Base-by-base conservation (phyloP, 1,140 invertebrate species). In the Calephelis virginiensis region DNA sequence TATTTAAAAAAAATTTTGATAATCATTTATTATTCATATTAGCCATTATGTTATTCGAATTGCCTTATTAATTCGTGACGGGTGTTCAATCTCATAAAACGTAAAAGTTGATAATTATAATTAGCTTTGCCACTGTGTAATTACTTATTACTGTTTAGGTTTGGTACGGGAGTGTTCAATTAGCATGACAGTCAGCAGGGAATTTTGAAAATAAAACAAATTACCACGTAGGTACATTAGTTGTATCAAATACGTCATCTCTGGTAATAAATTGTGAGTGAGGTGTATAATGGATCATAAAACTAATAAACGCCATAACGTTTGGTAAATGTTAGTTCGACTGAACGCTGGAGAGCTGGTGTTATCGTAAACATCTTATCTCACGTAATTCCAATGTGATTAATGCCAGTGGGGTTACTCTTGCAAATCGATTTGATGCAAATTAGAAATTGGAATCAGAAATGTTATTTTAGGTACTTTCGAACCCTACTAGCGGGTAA, bases 241-340 rank as follows among this genome's bases (percentile, higher is more conserved):
- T 43, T 45, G 40, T 43, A 46, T 43, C 60, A 61, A 61, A 61
- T 46, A 62, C 40, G 13, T 17, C 45, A 46, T 8, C 45, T 14
- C 61, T 40, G 43, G 17, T 47, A 62, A 43, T 72, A 69, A 69
- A 66, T 63, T 60, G 37, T 61, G 66, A 17, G 14, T 61, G 56
- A 71, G 46, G 50, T 47, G 61, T 63, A 61, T 53, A 59, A 67
- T 37, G 63, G 56, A 61, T 67, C 65, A 70, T 73, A 73, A 73
- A 73, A 73, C 67, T 70, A 73, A 70, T 69, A 67, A 73, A 71
- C 56, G 61, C 61, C 60, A 61, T 63, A 73, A 71, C 72, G 66
- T 73, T 71, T 71, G 69, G 66, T 66, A 38, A 64, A 68, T 66
- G 69, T 73, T 73, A 68, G 67, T 64, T 61, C 64, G 65, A 61